These are phyloP conservation scores for Amblyjoppa fuscipennis DNA, from an alignment of 2,888 invertebrate genomes.

Conservation along the genomic window DNA sequence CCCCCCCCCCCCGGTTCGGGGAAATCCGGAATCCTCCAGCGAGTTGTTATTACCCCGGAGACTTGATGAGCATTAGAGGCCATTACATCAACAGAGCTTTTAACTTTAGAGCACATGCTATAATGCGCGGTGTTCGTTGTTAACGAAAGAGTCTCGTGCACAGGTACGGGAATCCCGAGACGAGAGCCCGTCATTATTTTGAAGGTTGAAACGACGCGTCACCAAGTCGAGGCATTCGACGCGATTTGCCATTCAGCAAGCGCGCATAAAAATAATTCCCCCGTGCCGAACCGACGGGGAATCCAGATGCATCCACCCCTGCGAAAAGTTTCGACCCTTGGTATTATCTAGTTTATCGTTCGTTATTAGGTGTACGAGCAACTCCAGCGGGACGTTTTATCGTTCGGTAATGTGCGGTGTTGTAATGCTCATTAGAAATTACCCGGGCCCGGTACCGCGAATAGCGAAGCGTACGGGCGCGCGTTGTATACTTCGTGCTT, in stretches of 20 bases:
- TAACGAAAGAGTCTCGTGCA: constrained; percentile 8
- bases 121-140: not conserved
- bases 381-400: constrained; percentile 58
- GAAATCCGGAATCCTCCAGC: not conserved
- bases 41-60: constrained; percentile 42
- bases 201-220: constrained; percentile 37
- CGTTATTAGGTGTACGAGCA: constrained; percentile 41
- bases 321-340: constrained; percentile 33
- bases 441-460: not conserved
- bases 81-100: constrained; percentile 50
- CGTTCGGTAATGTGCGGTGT: constrained; percentile 60
- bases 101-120: constrained; percentile 22
- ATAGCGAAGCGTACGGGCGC: not conserved
- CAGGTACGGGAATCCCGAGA: not conserved
- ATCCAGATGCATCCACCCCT: constrained; percentile 4
- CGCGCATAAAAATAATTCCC: not conserved
- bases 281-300: not conserved
- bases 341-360: constrained; percentile 48
- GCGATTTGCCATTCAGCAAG: constrained; percentile 20
- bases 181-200: constrained; percentile 46
- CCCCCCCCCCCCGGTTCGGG: not conserved
- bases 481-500: not conserved
- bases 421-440: constrained; percentile 54
- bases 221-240: constrained; percentile 23
- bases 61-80: constrained; percentile 42